These are phyloP conservation scores for Sphenodon punctatus DNA, from an alignment of 2,797 vertebrate genomes.

Conservation along the genomic window DNA sequence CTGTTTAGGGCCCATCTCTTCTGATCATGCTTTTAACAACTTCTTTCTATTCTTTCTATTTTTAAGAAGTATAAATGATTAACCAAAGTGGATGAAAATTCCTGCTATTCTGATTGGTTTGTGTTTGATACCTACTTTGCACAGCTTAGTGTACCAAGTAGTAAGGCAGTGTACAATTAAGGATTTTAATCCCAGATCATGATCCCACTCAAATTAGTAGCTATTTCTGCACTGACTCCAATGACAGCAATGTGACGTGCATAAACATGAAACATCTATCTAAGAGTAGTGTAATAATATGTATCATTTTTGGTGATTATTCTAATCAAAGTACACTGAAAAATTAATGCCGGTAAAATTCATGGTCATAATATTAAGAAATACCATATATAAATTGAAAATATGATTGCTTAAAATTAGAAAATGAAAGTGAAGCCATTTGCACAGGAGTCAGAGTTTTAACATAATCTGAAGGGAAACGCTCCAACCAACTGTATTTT, in stretches of 20 bases:
- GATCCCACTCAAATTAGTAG: too few species aligned
- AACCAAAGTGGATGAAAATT: neutral
- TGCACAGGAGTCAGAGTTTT: constrained; percentile 80
- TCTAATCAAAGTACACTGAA: constrained; percentile 97
- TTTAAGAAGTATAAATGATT: too few species aligned
- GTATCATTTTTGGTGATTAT: constrained; percentile 93
- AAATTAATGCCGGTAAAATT: constrained; percentile 95
- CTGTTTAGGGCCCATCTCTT: neutral
- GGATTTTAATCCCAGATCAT: too few species aligned
- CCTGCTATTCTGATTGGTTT: neutral
- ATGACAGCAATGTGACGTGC: too few species aligned
- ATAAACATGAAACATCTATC: too few species aligned
- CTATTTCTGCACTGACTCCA: too few species aligned
- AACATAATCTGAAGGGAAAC: constrained; percentile 78
- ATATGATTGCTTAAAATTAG: constrained; percentile 86
- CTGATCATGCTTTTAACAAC: neutral
- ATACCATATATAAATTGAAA: constrained; percentile 91
- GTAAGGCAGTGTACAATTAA: too few species aligned
- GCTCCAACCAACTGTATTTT: constrained; percentile 80
- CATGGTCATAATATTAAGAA: constrained; percentile 90
- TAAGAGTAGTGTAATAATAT: constrained; percentile 88
- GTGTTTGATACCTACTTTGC: neutral
- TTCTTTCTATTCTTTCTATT: too few species aligned
- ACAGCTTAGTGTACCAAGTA: too few species aligned
- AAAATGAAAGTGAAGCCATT: constrained; percentile 82